Conservation (phyloP, 2,888 invertebrate species). For the Nomada ferruginata region DNA sequence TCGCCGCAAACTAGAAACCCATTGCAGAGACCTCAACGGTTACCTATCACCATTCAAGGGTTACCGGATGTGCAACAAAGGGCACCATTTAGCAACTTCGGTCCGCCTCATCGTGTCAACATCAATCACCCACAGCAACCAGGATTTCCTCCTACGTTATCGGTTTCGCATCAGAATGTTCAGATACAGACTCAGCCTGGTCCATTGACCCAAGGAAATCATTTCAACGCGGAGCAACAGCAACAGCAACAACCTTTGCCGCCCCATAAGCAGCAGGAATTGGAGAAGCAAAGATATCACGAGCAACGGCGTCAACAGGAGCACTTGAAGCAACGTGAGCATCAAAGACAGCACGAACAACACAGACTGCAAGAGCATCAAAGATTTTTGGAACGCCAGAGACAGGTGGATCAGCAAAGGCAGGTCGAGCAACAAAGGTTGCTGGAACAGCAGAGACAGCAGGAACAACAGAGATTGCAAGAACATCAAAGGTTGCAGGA, state of each 20-base stretch:
- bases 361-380: conserved; percentile 78
- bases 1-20: conserved; percentile 55
- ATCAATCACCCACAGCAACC: conserved; percentile 79
- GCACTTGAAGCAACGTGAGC: conserved; percentile 75
- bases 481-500: conserved; percentile 75
- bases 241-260: conserved; percentile 60
- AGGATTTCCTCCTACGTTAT: conserved; percentile 73
- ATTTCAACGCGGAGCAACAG: conserved; percentile 67
- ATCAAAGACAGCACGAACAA: conserved; percentile 78
- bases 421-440: conserved; percentile 70
- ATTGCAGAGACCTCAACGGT: conserved; percentile 74
- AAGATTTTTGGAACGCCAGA: conserved; percentile 73
- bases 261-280: conserved; percentile 71
- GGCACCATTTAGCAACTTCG: conserved; percentile 77
- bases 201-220: conserved; percentile 52
- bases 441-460: conserved; percentile 76
- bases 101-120: conserved; percentile 83
- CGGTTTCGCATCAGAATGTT: conserved; percentile 78
- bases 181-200: conserved; percentile 75
- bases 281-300: conserved; percentile 76
- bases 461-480: conserved; percentile 77
- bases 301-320: conserved; percentile 81
- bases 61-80: conserved; percentile 81
- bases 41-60: conserved; percentile 80
- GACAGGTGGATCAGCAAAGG: conserved; percentile 72